A percentile compares a stretch with the other conserved stretches of the same genome.
Conservation (phyloP, 2,888 invertebrate species). For the Phragmatobia fuliginosa region DNA sequence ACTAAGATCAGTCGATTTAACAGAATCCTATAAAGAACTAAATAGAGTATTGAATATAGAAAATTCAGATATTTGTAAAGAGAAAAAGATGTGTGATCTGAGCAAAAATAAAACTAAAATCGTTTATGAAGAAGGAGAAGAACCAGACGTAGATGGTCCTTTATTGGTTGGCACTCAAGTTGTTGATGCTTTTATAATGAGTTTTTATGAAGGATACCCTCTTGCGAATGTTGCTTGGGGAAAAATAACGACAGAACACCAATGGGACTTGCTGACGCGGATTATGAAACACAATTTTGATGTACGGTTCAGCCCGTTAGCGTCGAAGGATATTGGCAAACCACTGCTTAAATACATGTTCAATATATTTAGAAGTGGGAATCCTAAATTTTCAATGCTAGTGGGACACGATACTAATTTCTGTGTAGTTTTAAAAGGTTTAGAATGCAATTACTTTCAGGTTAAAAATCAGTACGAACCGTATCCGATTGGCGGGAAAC, state of each 20-base stretch:
- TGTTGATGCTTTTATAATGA: slow-evolving; percentile 74
- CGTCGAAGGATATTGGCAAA: slow-evolving; percentile 60
- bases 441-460: slow-evolving; percentile 61
- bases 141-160: slow-evolving; percentile 67
- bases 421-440: slow-evolving; percentile 57
- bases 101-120: slow-evolving; percentile 51
- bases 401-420: slow-evolving; percentile 77
- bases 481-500: slow-evolving; percentile 74
- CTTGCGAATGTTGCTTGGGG: slow-evolving; percentile 72
- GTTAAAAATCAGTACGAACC: slow-evolving; percentile 66
- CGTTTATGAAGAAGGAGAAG: slow-evolving; percentile 57
- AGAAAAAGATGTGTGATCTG: slow-evolving; percentile 64
- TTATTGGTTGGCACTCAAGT: slow-evolving; percentile 60
- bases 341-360: slow-evolving; percentile 65
- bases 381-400: slow-evolving; percentile 60
- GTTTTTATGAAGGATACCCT: slow-evolving; percentile 70
- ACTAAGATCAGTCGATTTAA: slow-evolving; percentile 55
- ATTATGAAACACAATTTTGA: slow-evolving; percentile 64
- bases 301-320: slow-evolving; percentile 64
- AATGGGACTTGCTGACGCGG: slow-evolving; percentile 63
- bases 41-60: slow-evolving; percentile 66
- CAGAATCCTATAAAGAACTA: slow-evolving; percentile 56
- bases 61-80: slow-evolving; percentile 63
- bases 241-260: slow-evolving; percentile 53
- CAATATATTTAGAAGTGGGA: slow-evolving; percentile 50